These are phyloP conservation scores for Atopsyche davidsoni DNA, from an alignment of 1,140 invertebrate species.

Conservation along the genomic window DNA sequence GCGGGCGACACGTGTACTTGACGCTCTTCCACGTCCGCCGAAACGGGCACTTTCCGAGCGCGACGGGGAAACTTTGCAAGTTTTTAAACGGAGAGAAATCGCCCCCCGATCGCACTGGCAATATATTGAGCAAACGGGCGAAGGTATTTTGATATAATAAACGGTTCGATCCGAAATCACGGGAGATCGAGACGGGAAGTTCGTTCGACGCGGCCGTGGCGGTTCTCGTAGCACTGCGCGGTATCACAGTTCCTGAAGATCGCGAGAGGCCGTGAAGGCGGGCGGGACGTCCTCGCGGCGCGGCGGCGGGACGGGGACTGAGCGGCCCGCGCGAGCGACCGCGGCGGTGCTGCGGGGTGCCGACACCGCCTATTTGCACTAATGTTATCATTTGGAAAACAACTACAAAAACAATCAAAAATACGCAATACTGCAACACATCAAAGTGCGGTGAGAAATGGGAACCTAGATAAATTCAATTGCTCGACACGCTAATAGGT, in stretches of 20 bases:
- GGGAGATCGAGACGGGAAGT: neutral
- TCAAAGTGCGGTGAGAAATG: too few relatives aligned
- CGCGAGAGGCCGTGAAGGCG: neutral
- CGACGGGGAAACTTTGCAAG: conserved; percentile 8
- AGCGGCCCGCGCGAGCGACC: too few relatives aligned
- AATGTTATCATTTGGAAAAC: too few relatives aligned
- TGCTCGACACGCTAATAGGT: too few relatives aligned
- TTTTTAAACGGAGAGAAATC: neutral
- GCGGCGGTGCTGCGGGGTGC: conserved; percentile 3
- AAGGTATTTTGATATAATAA: neutral
- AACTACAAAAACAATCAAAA: too few relatives aligned
- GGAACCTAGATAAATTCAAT: too few relatives aligned
- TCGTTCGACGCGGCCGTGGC: neutral
- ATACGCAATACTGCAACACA: too few relatives aligned
- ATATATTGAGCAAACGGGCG: conserved; percentile 2
- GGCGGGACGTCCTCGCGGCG: neutral
- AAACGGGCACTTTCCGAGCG: neutral
- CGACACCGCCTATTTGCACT: neutral
- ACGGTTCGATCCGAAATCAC: conserved; percentile 7
- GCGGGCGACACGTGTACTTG: conserved; percentile 24
- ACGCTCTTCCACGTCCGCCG: conserved; percentile 11
- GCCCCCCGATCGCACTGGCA: neutral
- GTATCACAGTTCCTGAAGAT: too few relatives aligned
- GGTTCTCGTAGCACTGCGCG: neutral
- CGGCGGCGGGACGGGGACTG: conserved; percentile 5